Base-by-base conservation (phyloP, 2,113 vertebrate genomes). In the Hiodon tergisus region DNA sequence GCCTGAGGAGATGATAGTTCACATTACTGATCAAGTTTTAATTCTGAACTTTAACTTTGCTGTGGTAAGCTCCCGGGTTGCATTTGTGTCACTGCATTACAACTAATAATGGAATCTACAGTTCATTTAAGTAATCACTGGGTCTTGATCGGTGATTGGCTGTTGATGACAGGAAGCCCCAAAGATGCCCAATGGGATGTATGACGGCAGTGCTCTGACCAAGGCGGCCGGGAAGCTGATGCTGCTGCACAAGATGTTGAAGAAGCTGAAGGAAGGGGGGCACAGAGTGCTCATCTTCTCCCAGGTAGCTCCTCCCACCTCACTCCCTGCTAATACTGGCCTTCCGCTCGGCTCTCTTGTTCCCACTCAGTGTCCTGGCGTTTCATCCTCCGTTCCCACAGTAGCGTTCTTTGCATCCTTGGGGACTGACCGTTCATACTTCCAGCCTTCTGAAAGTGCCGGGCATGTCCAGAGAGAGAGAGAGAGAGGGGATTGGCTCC, bases 141-240 rank as follows among this genome's bases (percentile, higher is more conserved):
- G 17, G 16, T 77, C 3, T 3, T 54, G 46, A 47, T 55, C 61
- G 71, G 6, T 76, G 13, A 17, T 80, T 76, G 67, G 0, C 57
- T 4, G 6, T 8, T 82, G 73, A 52, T 57, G 75, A 82, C 80
- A 99, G 97, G 97, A 99, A 92, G 97, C 97, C 77, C 94, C 97
- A 74, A 98, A 96, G 91, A 93, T 98, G 95, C 96, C 96, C 51
- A 98, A 98, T 57, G 97, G 97, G 76, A 98, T 99, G 95, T 99
- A 97, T 55, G 97, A 99, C 61, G 96, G 96, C 65, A 91, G 90
- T 68, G 91, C 94, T 31, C 94, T 99, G 46, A 95, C 95, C 51
- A 92, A 96, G 86, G 90, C 95, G 9, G 93, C 96, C 73, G 97
- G 97, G 74, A 99, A 99, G 81, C 83, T 98, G 48, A 51, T 93